A percentile compares a stretch with the other conserved stretches of the same genome.
phyloP scores from a whole-genome alignment of 2,888 invertebrate genomes.

The Ferrisia virgata region DNA sequence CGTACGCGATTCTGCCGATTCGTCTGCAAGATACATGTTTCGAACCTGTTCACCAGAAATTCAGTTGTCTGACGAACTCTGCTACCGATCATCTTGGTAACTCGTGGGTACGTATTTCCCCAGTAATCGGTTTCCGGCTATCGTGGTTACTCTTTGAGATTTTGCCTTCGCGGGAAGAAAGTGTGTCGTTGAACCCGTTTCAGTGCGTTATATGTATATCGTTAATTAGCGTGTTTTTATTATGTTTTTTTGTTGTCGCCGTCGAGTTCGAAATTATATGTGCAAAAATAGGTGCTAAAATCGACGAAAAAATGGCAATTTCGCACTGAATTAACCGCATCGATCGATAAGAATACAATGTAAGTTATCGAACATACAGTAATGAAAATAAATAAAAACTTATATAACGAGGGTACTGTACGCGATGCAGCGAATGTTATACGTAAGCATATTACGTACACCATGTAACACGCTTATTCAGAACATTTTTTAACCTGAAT shows the following conservation, averaged over 20 bases:
- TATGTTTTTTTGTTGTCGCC: constrained; percentile 5
- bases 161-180: constrained; percentile 12
- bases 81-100: neutral
- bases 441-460: too few relatives aligned
- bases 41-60: neutral
- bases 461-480: too few relatives aligned
- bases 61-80: constrained; percentile 30
- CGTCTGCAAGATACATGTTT: neutral
- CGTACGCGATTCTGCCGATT: neutral
- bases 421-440: neutral
- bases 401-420: neutral
- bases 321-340: neutral
- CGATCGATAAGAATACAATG: neutral
- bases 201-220: constrained; percentile 31
- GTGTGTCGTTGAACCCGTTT: constrained; percentile 44
- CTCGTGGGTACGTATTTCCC: neutral
- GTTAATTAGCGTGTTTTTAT: constrained; percentile 34
- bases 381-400: neutral
- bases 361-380: neutral
- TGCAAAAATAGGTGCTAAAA: constrained; percentile 32
- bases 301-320: neutral
- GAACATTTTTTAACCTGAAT: too few relatives aligned
- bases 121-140: constrained; percentile 35
- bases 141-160: constrained; percentile 24
- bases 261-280: constrained; percentile 8